These are phyloP conservation scores for Erynnis tages DNA, from an alignment of 2,888 invertebrate genomes.

Conservation along the genomic window DNA sequence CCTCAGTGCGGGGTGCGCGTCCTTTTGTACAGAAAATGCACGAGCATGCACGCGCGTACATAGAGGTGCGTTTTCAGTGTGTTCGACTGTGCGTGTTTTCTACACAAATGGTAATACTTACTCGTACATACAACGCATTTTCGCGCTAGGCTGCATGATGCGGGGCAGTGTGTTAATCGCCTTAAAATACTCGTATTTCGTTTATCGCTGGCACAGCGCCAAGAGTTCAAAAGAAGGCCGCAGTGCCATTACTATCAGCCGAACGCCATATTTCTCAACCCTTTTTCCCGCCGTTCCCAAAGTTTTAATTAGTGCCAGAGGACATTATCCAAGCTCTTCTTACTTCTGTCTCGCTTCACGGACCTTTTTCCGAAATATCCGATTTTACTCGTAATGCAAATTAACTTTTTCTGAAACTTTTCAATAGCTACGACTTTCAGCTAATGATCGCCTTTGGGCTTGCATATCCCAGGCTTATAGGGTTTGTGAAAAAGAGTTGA, in stretches of 20 bases:
- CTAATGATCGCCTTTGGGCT: slow-evolving; percentile 24
- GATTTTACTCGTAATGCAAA: slow-evolving; percentile 53
- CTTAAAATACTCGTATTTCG: neutral
- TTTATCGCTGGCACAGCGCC: neutral
- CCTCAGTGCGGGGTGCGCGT: too few relatives aligned
- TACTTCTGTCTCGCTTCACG: slow-evolving; percentile 55
- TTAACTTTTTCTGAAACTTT: slow-evolving; percentile 31
- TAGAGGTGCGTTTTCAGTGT: too few relatives aligned
- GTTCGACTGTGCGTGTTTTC: too few relatives aligned
- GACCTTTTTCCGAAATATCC: slow-evolving; percentile 57
- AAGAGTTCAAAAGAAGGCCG: slow-evolving; percentile 54
- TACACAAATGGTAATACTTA: too few relatives aligned
- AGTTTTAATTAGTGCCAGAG: slow-evolving; percentile 80
- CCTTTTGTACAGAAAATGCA: too few relatives aligned
- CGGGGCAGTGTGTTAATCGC: too few relatives aligned
- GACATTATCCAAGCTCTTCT: slow-evolving; percentile 72
- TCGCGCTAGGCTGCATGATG: too few relatives aligned
- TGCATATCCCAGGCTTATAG: neutral
- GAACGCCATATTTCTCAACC: slow-evolving; percentile 75
- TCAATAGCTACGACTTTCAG: slow-evolving; percentile 23
- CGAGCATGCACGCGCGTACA: too few relatives aligned
- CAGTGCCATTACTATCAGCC: slow-evolving; percentile 68
- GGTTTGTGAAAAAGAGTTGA: too few relatives aligned
- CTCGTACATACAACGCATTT: too few relatives aligned
- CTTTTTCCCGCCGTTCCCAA: slow-evolving; percentile 70